These are phyloP conservation scores for Sinocyclocheilus rhinocerous DNA, from an alignment of 2,113 vertebrate species.

Conservation along the genomic window DNA sequence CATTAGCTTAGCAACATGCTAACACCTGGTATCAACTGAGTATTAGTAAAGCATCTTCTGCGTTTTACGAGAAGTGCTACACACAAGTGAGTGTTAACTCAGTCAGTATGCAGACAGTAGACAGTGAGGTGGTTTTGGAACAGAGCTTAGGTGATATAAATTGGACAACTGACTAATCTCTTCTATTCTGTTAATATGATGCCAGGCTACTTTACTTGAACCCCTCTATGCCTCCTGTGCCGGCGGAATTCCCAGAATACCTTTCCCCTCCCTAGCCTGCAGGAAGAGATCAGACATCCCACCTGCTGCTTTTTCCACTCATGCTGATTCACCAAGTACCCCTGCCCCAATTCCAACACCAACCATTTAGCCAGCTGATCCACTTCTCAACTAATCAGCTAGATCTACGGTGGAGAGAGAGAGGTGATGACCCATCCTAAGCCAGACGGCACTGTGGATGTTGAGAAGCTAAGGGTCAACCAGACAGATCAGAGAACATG, in stretches of 20 bases:
- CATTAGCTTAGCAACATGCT: background rate
- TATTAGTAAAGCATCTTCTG: background rate
- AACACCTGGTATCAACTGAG: background rate
- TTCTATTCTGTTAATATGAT: background rate
- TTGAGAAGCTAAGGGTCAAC: background rate
- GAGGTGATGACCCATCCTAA: background rate
- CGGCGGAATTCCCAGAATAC: slow-evolving; percentile 1
- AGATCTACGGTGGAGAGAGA: background rate
- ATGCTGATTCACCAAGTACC: slow-evolving; percentile 35
- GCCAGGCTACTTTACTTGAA: slow-evolving; percentile 20
- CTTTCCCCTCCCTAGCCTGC: background rate
- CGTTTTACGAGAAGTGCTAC: background rate
- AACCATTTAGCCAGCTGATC: background rate
- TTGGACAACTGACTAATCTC: slow-evolving; percentile 27
- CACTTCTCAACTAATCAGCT: background rate
- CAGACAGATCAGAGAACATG: slow-evolving; percentile 12
- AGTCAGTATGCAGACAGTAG: background rate
- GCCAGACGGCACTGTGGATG: background rate
- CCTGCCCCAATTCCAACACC: slow-evolving; percentile 25
- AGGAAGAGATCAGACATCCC: slow-evolving; percentile 31
- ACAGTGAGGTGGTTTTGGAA: background rate
- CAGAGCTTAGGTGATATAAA: slow-evolving; percentile 7
- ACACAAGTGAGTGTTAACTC: background rate
- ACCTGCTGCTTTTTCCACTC: slow-evolving; percentile 37
- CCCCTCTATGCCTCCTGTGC: slow-evolving; percentile 1